Conservation (phyloP, 2,113 vertebrate genomes). For the Brachypteracias leptosomus region DNA sequence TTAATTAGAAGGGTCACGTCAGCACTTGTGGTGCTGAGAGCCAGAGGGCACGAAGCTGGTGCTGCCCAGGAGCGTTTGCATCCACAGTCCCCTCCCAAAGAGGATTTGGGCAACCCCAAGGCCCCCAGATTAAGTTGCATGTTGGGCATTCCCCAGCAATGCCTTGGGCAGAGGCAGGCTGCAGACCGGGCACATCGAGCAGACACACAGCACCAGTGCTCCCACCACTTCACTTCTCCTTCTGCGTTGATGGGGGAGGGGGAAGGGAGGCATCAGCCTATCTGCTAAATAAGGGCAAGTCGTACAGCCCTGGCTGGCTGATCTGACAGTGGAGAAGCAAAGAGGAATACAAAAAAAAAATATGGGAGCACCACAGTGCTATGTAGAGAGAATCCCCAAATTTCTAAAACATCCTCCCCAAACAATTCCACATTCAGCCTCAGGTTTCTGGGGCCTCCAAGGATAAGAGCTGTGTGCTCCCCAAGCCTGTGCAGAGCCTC, state of each 20-base stretch:
- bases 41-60: neutral
- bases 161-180: neutral
- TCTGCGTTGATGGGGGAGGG: neutral
- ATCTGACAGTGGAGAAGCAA: neutral
- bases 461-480: neutral
- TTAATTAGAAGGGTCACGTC: neutral
- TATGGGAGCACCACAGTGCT: neutral
- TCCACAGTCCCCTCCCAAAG: neutral
- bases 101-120: neutral
- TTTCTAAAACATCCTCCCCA: neutral
- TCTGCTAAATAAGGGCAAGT: slow-evolving; percentile 31
- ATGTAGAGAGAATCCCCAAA: neutral
- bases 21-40: neutral
- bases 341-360: neutral
- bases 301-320: neutral
- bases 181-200: rapidly evolving
- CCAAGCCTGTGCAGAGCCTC: neutral
- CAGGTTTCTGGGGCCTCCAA: neutral
- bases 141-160: neutral
- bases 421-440: neutral
- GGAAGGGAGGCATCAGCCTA: neutral
- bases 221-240: neutral
- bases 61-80: neutral
- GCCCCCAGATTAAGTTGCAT: neutral
- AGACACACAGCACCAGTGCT: neutral